Evolutionary conservation across 2,888 invertebrate species (phyloP).

Genomic region (Drosophila peninsularis): DNA sequence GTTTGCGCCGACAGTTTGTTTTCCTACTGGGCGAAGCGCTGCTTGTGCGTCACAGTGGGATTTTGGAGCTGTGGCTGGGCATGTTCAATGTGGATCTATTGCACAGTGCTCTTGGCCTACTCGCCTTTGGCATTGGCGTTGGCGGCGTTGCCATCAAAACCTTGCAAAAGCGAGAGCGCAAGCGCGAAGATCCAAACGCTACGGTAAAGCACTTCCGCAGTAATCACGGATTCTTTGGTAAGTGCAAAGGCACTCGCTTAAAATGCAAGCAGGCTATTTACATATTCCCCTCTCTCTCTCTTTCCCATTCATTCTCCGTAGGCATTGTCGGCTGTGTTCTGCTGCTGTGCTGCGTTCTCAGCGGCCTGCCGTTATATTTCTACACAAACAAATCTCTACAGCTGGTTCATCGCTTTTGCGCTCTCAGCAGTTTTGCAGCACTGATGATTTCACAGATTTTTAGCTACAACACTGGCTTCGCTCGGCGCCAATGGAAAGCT

Average conservation of each 20-base stretch:
- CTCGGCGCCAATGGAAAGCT: constrained; percentile 73
- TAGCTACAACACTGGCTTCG: constrained; percentile 82
- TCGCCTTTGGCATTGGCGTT: constrained; percentile 78
- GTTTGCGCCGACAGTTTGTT: constrained; percentile 67
- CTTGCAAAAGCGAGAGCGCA: constrained; percentile 58
- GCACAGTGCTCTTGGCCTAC: constrained; percentile 72
- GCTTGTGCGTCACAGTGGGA: constrained; percentile 73
- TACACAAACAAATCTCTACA: constrained; percentile 38
- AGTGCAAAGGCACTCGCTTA: constrained; percentile 23
- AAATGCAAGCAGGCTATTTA: constrained; percentile 20
- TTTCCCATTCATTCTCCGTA: constrained; percentile 26
- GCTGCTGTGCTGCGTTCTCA: constrained; percentile 64
- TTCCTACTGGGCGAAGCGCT: constrained; percentile 81
- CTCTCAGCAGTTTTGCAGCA: constrained; percentile 68
- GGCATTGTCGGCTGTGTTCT: constrained; percentile 77
- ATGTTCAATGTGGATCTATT: constrained; percentile 59
- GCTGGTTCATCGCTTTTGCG: constrained; percentile 69
- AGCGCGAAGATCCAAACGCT: constrained; percentile 73
- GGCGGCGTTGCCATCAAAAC: constrained; percentile 71
- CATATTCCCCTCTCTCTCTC: constrained; percentile 12
- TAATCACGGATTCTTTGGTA: constrained; percentile 78
- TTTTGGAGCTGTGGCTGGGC: constrained; percentile 57
- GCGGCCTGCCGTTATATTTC: constrained; percentile 59
- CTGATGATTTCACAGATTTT: constrained; percentile 77
- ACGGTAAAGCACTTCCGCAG: constrained; percentile 77